A percentile compares a stretch with the other conserved stretches of the same genome.
phyloP scores from a whole-genome alignment of 2,888 invertebrate genomes.

The Ganaspis brasiliensis region DNA sequence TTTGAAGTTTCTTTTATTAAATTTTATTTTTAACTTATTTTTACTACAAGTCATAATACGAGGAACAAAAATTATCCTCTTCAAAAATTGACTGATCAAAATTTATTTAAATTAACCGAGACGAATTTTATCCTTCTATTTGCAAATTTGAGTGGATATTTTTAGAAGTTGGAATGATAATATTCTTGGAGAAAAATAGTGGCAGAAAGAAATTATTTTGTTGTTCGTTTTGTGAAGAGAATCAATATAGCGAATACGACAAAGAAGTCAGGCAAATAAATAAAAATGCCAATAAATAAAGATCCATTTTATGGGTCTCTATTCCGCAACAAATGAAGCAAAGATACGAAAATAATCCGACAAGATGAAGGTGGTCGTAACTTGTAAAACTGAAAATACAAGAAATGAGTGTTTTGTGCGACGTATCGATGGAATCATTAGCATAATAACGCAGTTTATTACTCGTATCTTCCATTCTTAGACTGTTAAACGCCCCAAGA shows the following conservation, averaged over 20 bases:
- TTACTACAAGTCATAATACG: no score
- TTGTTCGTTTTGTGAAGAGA: background rate
- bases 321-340: conserved; percentile 19
- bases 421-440: conserved; percentile 31
- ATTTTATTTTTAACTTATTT: no score
- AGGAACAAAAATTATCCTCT: no score
- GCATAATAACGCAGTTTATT: conserved; percentile 28
- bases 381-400: conserved; percentile 1
- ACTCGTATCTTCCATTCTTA: conserved; percentile 10
- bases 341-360: conserved; percentile 33
- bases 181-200: no score
- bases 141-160: no score
- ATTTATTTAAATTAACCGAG: no score
- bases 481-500: background rate
- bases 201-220: no score
- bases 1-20: no score
- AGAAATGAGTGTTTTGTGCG: conserved; percentile 32
- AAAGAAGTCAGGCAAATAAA: conserved; percentile 6
- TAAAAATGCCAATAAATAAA: conserved; percentile 23
- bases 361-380: conserved; percentile 35
- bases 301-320: conserved; percentile 4
- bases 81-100: no score
- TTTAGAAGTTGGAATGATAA: no score
- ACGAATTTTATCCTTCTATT: no score
- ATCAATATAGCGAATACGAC: background rate